Evolutionary conservation across 2,113 vertebrate genomes (phyloP).

Genomic region (Protobothrops mucrosquamatus): DNA sequence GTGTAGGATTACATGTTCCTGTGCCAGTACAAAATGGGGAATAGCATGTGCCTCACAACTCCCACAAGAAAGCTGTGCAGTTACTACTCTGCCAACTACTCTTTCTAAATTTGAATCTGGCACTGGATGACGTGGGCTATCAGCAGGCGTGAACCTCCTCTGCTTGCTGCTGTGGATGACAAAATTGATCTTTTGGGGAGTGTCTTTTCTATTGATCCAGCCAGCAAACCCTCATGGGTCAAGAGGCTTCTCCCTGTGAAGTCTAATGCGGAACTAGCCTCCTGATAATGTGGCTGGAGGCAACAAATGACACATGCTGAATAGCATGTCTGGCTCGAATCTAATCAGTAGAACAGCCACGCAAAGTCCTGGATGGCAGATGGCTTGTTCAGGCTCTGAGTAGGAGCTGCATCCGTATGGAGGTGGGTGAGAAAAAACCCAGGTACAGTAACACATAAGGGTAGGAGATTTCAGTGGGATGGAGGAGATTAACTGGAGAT

Average conservation of each 20-base stretch:
- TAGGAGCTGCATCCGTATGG: conserved; percentile 1
- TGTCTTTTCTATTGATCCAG: neutral
- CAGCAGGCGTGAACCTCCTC: neutral
- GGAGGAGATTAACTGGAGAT: no score
- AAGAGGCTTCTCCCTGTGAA: neutral
- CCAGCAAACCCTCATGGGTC: neutral
- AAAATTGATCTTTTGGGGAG: neutral
- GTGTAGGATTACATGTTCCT: conserved; percentile 17
- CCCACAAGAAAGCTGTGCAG: conserved; percentile 31
- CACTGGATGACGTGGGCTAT: neutral
- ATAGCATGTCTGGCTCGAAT: neutral
- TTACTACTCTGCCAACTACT: neutral
- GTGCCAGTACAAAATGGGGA: conserved; percentile 21
- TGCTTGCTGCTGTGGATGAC: neutral
- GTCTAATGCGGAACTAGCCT: neutral
- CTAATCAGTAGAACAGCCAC: neutral
- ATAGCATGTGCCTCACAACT: conserved; percentile 4
- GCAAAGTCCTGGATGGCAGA: conserved; percentile 7
- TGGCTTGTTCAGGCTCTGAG: conserved; percentile 15
- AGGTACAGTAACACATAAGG: neutral
- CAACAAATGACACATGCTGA: neutral
- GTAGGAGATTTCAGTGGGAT: neutral
- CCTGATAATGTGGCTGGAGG: neutral
- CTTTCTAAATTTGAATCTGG: neutral
- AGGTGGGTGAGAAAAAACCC: conserved; percentile 1